Base-by-base conservation (phyloP, 2,113 vertebrate species). In the Falcunculus frontatus region DNA sequence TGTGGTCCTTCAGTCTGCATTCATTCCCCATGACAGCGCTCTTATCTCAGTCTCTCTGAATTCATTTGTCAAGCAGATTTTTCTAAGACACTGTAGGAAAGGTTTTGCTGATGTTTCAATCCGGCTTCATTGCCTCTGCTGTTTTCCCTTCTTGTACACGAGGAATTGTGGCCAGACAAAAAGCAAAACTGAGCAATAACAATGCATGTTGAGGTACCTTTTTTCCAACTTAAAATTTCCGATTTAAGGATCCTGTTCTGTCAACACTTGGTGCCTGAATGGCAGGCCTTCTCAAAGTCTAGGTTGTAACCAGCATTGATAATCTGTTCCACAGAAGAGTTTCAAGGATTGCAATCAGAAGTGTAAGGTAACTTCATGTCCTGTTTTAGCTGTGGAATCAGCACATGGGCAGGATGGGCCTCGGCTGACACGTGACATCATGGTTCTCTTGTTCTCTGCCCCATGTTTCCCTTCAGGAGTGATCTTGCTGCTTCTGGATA, bases 401-500 rank as follows among this genome's bases (percentile, higher is more conserved):
- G 44, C 56, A 32, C 26, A 7, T 11, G 42, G 37, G 63, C 14
- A 22, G 39, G 46, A 44, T 74, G 72, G 62, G 22, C 73, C 35
- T 72, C 82, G 81, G 49, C 69, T 65, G 60, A 25, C 37, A 25
- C 0, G 1, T 84, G 89, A 16, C 76, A 39, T 62, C 46, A 56
- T 26, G 55, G 27, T 33, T 80, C 39, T 76, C 25, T 73, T 73
- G 39, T 69, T 93, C 77, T 89, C 47, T 89, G 35, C 14, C 29
- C 46, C 22, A 1, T 74, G 63, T 95, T 92, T 90, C 78, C 35
- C 52, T 57, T 26, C 95, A 99, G 99, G 99, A 27, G 99, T 99
- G 91, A 99, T 99, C 96, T 89, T 99, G 89, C 98, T 99, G 79
- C 98, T 99, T 53, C 96, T 99, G 13, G 99, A 99, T 93, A 99